Percentiles rank a stretch among this genome's conserved stretches.
These are phyloP conservation scores for Lampris incognitus DNA, from an alignment of 2,113 vertebrate species.

Conservation along the genomic window DNA sequence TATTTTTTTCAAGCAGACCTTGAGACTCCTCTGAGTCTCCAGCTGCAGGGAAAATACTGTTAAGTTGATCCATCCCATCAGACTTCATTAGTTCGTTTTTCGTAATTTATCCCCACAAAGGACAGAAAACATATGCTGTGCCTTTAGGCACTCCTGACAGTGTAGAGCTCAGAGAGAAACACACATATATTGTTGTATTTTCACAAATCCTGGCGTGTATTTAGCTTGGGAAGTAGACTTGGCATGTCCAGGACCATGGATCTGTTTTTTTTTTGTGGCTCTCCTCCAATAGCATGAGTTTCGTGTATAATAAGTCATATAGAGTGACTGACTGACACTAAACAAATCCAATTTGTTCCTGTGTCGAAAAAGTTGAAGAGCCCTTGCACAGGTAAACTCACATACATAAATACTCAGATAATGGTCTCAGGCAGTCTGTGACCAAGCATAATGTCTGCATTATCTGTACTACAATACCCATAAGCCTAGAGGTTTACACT, in stretches of 20 bases:
- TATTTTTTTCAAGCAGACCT: not conserved
- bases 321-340: too few species aligned
- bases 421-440: constrained; percentile 55
- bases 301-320: too few species aligned
- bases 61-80: not conserved
- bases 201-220: not conserved
- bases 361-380: not conserved
- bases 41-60: not conserved
- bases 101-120: not conserved
- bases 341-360: too few species aligned
- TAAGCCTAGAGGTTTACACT: constrained; percentile 68
- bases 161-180: too few species aligned
- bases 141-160: too few species aligned
- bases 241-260: too few species aligned
- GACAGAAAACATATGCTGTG: not conserved
- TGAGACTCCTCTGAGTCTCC: too few species aligned
- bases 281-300: too few species aligned
- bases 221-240: not conserved
- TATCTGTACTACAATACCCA: constrained; percentile 74
- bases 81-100: not conserved
- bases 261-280: too few species aligned
- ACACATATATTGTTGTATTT: too few species aligned
- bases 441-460: constrained; percentile 61
- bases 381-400: not conserved
- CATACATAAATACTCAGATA: constrained; percentile 46